Evolutionary conservation across 2,113 vertebrate genomes (phyloP).

Genomic region (Spea multiplicata): DNA sequence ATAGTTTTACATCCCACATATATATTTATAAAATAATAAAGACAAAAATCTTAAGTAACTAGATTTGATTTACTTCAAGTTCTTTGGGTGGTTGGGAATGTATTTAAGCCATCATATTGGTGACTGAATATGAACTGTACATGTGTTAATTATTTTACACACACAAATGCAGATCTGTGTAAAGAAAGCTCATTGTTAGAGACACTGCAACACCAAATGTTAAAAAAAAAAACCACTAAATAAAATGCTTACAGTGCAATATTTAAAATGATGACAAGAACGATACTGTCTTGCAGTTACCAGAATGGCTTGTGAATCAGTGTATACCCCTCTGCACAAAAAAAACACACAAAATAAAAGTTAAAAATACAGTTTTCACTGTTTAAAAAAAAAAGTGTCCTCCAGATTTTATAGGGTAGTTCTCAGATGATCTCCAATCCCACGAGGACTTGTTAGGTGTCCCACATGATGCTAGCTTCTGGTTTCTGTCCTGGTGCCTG

Average conservation of each 20-base stretch:
- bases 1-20: too few relatives aligned
- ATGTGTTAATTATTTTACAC: slow-evolving; percentile 9
- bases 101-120: slow-evolving; percentile 2
- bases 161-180: background rate
- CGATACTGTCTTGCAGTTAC: slow-evolving; percentile 6
- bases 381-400: background rate
- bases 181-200: background rate
- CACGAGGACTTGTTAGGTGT: background rate
- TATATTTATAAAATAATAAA: too few relatives aligned
- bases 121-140: background rate
- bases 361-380: background rate
- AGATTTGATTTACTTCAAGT: too few relatives aligned
- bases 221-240: slow-evolving; percentile 9
- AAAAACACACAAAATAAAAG: background rate
- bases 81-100: background rate
- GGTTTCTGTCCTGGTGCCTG: background rate
- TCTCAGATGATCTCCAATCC: background rate
- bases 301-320: background rate
- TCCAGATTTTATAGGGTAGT: background rate
- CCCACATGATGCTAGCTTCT: background rate
- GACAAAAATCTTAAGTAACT: too few relatives aligned
- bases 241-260: slow-evolving; percentile 41
- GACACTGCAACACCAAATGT: background rate
- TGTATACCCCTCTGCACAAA: background rate
- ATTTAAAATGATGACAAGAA: slow-evolving; percentile 25